Evolutionary conservation across 2,888 invertebrate species (phyloP).

Genomic region (Lobophora halterata): DNA sequence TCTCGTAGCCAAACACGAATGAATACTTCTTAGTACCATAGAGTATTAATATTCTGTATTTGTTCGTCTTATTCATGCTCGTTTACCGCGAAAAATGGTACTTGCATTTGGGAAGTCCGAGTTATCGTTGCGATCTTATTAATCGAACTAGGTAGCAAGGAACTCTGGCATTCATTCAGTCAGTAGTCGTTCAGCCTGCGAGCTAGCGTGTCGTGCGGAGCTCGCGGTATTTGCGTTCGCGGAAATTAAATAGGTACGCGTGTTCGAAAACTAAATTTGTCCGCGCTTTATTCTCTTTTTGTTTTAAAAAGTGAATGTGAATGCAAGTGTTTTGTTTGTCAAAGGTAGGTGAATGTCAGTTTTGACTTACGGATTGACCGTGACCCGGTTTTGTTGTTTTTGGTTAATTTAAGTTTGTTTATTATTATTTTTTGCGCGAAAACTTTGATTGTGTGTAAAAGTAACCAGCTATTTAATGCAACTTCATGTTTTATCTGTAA

Average conservation of each 20-base stretch:
- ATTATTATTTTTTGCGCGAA: too few species aligned
- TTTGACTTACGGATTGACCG: slow-evolving; percentile 18
- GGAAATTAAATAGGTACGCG: slow-evolving; percentile 1
- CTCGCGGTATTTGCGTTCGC: slow-evolving; percentile 5
- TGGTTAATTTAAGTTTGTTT: slow-evolving; percentile 6
- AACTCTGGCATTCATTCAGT: neutral
- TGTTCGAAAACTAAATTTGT: slow-evolving; percentile 8
- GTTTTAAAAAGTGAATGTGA: slow-evolving; percentile 22
- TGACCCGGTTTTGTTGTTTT: slow-evolving; percentile 20
- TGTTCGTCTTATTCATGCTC: too few species aligned
- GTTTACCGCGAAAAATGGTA: slow-evolving; percentile 11
- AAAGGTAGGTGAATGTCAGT: slow-evolving; percentile 28
- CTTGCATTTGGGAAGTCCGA: slow-evolving; percentile 14
- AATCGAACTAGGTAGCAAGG: slow-evolving; percentile 4
- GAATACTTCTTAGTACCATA: too few species aligned
- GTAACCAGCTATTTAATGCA: too few species aligned
- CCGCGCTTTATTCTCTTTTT: slow-evolving; percentile 16
- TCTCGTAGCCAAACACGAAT: slow-evolving; percentile 11
- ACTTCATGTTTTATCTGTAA: too few species aligned
- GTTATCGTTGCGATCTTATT: slow-evolving; percentile 7
- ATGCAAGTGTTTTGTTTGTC: slow-evolving; percentile 13
- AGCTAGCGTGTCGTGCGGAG: slow-evolving; percentile 12
- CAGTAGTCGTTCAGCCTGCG: slow-evolving; percentile 26
- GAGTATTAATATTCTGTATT: too few species aligned
- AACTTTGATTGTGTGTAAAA: too few species aligned